Conservation (phyloP, 2,797 vertebrate species). For the Pyrrhura leucotis region DNA sequence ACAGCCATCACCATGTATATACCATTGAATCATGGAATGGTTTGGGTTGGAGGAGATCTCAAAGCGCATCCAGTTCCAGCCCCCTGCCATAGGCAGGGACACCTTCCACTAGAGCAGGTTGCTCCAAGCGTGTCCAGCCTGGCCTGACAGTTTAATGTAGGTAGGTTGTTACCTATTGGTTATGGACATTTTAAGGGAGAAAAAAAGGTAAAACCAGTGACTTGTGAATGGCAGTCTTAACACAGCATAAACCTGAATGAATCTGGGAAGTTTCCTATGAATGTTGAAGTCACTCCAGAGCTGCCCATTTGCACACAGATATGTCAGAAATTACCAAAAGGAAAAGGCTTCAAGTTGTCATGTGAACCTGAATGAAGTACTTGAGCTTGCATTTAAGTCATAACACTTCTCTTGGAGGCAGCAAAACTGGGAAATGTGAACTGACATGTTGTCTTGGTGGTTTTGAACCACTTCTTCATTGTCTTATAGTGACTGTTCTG, state of each 20-base stretch:
- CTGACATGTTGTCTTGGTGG: background rate
- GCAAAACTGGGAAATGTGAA: background rate
- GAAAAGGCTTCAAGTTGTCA: background rate
- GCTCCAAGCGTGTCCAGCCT: background rate
- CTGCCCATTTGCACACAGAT: background rate
- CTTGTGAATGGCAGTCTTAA: background rate
- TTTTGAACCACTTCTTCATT: background rate
- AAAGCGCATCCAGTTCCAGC: background rate
- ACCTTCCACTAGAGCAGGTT: background rate
- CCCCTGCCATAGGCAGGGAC: background rate
- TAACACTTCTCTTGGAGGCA: background rate
- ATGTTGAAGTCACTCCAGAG: background rate
- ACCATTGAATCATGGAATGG: background rate
- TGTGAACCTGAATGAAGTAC: background rate
- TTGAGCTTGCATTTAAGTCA: background rate
- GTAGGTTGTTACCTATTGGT: background rate
- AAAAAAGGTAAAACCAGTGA: background rate
- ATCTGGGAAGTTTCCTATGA: background rate
- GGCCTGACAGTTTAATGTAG: background rate
- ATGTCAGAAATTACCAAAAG: background rate
- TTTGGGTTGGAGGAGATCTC: background rate
- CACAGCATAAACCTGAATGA: background rate
- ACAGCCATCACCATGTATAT: rapidly evolving
- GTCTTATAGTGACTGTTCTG: background rate
- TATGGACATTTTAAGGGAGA: background rate